phyloP scores from a whole-genome alignment of 1,140 invertebrate genomes.

The Notospermus geniculatus region DNA sequence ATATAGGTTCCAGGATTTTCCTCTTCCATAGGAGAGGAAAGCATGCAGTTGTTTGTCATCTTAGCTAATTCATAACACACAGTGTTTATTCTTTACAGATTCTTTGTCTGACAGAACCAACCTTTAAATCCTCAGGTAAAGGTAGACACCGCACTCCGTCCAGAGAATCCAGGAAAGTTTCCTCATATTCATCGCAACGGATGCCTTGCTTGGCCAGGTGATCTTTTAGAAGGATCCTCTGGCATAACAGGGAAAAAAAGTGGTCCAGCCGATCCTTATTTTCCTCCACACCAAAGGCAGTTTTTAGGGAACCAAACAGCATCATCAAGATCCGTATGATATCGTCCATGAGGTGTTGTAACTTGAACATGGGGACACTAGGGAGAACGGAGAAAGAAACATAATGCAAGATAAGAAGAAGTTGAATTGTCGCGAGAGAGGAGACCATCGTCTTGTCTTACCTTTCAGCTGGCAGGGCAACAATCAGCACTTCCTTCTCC shows the following conservation, averaged over 20 bases:
- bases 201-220: slow-evolving; percentile 4
- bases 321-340: slow-evolving; percentile 27
- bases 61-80: too few species aligned
- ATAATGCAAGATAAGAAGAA: too few species aligned
- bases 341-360: slow-evolving; percentile 21
- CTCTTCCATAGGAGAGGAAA: too few species aligned
- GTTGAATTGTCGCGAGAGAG: too few species aligned
- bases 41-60: too few species aligned
- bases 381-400: too few species aligned
- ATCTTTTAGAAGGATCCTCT: slow-evolving; percentile 15
- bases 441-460: too few species aligned
- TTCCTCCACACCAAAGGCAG: slow-evolving; percentile 20
- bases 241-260: slow-evolving; percentile 24
- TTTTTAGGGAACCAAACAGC: slow-evolving; percentile 29
- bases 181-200: background rate
- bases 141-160: slow-evolving; percentile 19
- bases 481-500: slow-evolving; percentile 38
- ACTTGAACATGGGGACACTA: slow-evolving; percentile 16
- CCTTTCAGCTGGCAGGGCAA: too few species aligned
- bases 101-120: slow-evolving; percentile 15
- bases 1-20: too few species aligned
- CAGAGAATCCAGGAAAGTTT: slow-evolving; percentile 13
- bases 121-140: slow-evolving; percentile 26
- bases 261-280: slow-evolving; percentile 23
- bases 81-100: slow-evolving; percentile 27